phyloP scores from a whole-genome alignment of 2,113 vertebrate genomes.

The Sterrhoptilus dennistouni region DNA sequence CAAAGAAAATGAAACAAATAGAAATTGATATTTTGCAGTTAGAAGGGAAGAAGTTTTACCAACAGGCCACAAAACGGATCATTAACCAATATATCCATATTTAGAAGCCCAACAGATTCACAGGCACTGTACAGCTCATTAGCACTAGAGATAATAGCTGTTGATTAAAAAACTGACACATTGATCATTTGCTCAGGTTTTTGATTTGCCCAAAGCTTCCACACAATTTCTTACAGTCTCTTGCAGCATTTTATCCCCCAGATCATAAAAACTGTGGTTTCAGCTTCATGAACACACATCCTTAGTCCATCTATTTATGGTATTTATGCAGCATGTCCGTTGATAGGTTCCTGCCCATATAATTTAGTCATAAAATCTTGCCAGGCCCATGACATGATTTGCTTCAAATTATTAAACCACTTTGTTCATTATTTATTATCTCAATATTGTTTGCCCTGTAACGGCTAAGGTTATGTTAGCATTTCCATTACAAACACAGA shows the following conservation, averaged over 20 bases:
- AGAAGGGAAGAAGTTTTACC: conserved; percentile 71
- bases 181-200: conserved; percentile 55
- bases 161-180: conserved; percentile 75
- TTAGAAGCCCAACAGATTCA: conserved; percentile 48
- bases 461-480: conserved; percentile 41
- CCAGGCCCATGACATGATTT: conserved; percentile 16
- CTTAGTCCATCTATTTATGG: conserved; percentile 16
- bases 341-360: conserved; percentile 27
- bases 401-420: conserved; percentile 41
- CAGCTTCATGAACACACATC: not conserved
- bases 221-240: not conserved
- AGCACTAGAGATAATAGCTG: conserved; percentile 66
- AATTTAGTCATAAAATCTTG: conserved; percentile 40
- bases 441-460: conserved; percentile 32
- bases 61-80: conserved; percentile 51
- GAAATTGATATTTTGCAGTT: conserved; percentile 53
- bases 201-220: conserved; percentile 4
- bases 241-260: not conserved
- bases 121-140: conserved; percentile 31
- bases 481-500: conserved; percentile 53
- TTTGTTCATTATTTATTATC: conserved; percentile 60
- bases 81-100: conserved; percentile 73
- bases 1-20: not conserved
- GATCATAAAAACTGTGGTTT: not conserved
- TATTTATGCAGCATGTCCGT: not conserved